Conservation (phyloP, 2,888 invertebrate species). For the Euphydryas editha region DNA sequence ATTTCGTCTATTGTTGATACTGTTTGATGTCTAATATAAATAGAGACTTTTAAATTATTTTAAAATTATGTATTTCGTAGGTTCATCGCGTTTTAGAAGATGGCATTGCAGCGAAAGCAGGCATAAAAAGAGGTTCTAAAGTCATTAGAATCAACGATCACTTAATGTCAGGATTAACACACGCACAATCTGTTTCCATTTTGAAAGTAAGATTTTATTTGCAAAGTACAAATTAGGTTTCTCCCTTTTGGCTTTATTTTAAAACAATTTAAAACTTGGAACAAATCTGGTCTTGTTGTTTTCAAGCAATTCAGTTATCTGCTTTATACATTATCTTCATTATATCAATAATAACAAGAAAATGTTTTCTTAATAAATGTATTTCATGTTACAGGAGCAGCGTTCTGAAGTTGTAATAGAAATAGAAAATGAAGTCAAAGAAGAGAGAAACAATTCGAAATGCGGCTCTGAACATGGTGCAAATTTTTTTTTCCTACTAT, state of each 20-base stretch:
- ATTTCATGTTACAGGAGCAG: constrained; percentile 83
- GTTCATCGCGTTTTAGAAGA: constrained; percentile 94
- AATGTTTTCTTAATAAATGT: not conserved
- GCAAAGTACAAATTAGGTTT: too few relatives aligned
- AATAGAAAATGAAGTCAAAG: constrained; percentile 82
- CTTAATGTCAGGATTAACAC: constrained; percentile 92
- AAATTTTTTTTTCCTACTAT: not conserved
- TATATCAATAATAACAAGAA: too few relatives aligned
- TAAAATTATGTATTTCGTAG: constrained; percentile 67
- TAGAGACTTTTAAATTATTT: not conserved
- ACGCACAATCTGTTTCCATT: constrained; percentile 93
- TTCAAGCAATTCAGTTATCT: not conserved
- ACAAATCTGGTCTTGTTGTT: too few relatives aligned
- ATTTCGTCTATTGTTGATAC: not conserved
- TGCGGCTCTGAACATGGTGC: constrained; percentile 79
- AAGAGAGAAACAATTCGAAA: constrained; percentile 56
- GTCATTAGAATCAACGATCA: constrained; percentile 95
- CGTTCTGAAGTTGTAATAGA: constrained; percentile 91
- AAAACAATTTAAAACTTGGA: too few relatives aligned
- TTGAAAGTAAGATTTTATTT: constrained; percentile 86
- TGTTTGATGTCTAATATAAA: too few relatives aligned
- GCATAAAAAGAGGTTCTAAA: constrained; percentile 93
- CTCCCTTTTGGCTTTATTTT: too few relatives aligned
- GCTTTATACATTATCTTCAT: too few relatives aligned
- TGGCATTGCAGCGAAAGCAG: constrained; percentile 94